These are phyloP conservation scores for Syngnathoides biaculeatus DNA, from an alignment of 2,113 vertebrate species.

Conservation along the genomic window DNA sequence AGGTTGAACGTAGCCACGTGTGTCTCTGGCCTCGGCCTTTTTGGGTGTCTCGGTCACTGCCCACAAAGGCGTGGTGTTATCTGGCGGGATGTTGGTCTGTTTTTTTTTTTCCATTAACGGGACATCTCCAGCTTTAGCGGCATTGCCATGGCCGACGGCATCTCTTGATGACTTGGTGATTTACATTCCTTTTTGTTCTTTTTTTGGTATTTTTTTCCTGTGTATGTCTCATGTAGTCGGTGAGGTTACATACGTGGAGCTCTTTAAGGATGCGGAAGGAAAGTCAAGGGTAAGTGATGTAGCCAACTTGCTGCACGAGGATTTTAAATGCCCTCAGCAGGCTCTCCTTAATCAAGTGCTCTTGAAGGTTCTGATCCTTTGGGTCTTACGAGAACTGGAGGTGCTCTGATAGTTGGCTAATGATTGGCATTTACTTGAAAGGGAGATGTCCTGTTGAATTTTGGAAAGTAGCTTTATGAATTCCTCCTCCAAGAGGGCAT, in stretches of 20 bases:
- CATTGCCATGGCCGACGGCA: conserved; percentile 84
- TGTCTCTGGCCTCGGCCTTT: conserved; percentile 88
- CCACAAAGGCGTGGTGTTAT: conserved; percentile 89
- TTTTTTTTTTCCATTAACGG: conserved; percentile 96
- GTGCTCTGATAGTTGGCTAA: conserved; percentile 75
- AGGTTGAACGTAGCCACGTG: conserved; percentile 88
- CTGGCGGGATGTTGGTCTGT: conserved; percentile 89
- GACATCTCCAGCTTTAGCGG: conserved; percentile 92
- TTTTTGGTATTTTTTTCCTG: conserved; percentile 99
- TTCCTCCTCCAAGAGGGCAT: conserved; percentile 54
- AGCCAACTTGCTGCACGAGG: conserved; percentile 93
- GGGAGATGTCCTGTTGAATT: conserved; percentile 74
- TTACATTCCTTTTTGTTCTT: conserved; percentile 99
- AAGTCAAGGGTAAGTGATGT: conserved; percentile 99
- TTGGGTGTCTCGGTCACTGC: conserved; percentile 86
- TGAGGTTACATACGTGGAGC: conserved; percentile 99
- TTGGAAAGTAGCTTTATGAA: conserved; percentile 68
- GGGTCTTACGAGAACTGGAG: conserved; percentile 80
- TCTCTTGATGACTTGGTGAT: conserved; percentile 93
- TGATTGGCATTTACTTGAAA: conserved; percentile 77
- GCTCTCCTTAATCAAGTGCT: conserved; percentile 87
- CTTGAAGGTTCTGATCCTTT: conserved; percentile 85
- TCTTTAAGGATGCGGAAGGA: conserved; percentile 99
- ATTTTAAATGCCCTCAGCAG: conserved; percentile 94
- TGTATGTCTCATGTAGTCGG: conserved; percentile 99